These are phyloP conservation scores for Leucophenga maculata DNA, from an alignment of 2,888 invertebrate species.

Conservation along the genomic window DNA sequence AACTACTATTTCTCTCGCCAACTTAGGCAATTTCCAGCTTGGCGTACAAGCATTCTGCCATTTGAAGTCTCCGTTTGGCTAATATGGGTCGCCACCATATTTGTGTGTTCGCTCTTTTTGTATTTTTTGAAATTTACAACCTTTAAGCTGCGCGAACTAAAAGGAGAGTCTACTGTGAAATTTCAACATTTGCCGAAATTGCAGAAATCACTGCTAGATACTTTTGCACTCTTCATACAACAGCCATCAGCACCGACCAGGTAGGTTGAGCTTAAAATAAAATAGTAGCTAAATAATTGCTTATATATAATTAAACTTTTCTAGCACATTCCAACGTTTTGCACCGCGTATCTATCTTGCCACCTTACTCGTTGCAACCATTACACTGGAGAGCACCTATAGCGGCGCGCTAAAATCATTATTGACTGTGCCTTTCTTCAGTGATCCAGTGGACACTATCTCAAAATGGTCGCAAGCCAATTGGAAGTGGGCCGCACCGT, in stretches of 20 bases:
- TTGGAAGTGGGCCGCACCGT: conserved; percentile 70
- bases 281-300: not conserved
- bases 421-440: conserved; percentile 65
- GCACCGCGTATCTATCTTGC: conserved; percentile 64
- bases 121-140: conserved; percentile 53
- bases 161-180: not conserved
- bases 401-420: conserved; percentile 69
- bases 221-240: conserved; percentile 68
- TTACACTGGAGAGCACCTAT: conserved; percentile 69
- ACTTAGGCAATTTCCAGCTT: conserved; percentile 61
- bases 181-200: conserved; percentile 45
- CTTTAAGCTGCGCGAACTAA: conserved; percentile 33
- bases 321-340: conserved; percentile 29
- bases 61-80: conserved; percentile 60
- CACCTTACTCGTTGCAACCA: conserved; percentile 63
- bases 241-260: conserved; percentile 62
- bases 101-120: conserved; percentile 54
- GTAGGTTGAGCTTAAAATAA: conserved; percentile 40
- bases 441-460: conserved; percentile 63
- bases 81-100: conserved; percentile 51
- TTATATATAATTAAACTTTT: not conserved
- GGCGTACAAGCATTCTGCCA: conserved; percentile 65
- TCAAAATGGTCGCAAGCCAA: conserved; percentile 60
- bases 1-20: not conserved
- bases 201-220: conserved; percentile 56